A percentile compares a stretch with the other conserved stretches of the same genome.
phyloP scores from a whole-genome alignment of 2,113 vertebrate genomes.

The Leptobrachium leishanense region DNA sequence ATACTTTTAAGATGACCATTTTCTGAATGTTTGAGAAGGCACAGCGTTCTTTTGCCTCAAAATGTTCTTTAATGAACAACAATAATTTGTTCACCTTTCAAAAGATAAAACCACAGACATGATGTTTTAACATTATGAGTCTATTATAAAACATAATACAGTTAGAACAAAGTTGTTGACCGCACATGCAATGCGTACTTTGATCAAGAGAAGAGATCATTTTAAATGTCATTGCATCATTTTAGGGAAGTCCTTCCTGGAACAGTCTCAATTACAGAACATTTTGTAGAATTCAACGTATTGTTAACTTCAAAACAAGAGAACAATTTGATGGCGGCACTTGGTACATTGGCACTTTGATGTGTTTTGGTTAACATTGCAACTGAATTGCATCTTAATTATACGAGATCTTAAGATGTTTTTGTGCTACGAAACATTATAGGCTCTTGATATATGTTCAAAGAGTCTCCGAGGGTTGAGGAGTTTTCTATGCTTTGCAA shows the following conservation, averaged over 20 bases:
- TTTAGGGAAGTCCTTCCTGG: conserved; percentile 11
- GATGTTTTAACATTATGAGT: neutral
- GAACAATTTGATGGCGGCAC: conserved; percentile 22
- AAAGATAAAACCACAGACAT: neutral
- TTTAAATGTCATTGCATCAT: conserved; percentile 37
- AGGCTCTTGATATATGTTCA: neutral
- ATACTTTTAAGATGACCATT: neutral
- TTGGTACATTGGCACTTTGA: conserved; percentile 6
- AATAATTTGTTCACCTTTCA: neutral
- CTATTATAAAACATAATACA: conserved; percentile 1
- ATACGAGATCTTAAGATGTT: neutral
- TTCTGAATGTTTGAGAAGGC: neutral
- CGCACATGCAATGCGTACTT: conserved; percentile 7
- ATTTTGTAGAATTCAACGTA: conserved; percentile 21
- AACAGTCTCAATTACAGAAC: conserved; percentile 33
- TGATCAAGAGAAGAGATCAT: conserved; percentile 45
- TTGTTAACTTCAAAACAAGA: conserved; percentile 48
- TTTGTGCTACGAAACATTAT: neutral
- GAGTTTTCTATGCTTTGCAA: neutral
- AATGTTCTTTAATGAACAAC: neutral
- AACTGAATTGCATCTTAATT: conserved; percentile 16
- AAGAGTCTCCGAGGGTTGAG: neutral
- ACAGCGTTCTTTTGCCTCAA: neutral
- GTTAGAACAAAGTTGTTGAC: conserved; percentile 28
- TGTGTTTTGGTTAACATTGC: conserved; percentile 19